These are phyloP conservation scores for Gambusia affinis DNA, from an alignment of 2,113 vertebrate genomes.

Conservation along the genomic window DNA sequence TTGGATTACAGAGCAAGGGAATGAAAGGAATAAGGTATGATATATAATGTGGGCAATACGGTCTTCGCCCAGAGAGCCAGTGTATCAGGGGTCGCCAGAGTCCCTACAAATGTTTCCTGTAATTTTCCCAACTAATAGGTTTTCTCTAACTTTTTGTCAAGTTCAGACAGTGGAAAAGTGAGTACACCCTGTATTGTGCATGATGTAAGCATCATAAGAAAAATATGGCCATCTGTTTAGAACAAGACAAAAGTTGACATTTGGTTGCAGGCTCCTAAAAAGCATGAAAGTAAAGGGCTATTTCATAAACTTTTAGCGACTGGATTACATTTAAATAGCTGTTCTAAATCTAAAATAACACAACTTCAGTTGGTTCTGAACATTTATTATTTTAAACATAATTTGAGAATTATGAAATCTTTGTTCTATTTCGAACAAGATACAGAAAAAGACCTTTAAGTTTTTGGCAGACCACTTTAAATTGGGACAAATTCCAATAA, in stretches of 20 bases:
- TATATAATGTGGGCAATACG: background rate
- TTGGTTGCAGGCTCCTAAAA: background rate
- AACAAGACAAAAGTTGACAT: background rate
- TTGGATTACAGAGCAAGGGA: conserved; percentile 24
- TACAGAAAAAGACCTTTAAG: background rate
- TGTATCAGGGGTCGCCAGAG: background rate
- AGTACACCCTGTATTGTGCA: background rate
- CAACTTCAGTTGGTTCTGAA: background rate
- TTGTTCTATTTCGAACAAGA: background rate
- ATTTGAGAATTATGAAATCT: background rate
- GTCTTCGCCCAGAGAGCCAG: background rate
- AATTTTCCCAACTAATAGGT: background rate
- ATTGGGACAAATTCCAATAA: background rate
- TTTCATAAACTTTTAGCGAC: background rate
- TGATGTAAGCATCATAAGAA: background rate
- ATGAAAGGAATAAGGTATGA: conserved; percentile 36
- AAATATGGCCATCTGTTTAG: background rate
- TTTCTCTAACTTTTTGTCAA: background rate
- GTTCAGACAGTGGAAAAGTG: background rate
- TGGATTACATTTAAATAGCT: background rate
- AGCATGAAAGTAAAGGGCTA: background rate
- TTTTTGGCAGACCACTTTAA: too few species aligned
- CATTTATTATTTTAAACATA: background rate
- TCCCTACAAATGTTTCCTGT: background rate
- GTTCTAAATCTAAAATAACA: background rate